Evolutionary conservation across 2,888 invertebrate genomes (phyloP), one percentile per base, ranked within the genome.

Genomic region (Microdon myrmicae): DNA sequence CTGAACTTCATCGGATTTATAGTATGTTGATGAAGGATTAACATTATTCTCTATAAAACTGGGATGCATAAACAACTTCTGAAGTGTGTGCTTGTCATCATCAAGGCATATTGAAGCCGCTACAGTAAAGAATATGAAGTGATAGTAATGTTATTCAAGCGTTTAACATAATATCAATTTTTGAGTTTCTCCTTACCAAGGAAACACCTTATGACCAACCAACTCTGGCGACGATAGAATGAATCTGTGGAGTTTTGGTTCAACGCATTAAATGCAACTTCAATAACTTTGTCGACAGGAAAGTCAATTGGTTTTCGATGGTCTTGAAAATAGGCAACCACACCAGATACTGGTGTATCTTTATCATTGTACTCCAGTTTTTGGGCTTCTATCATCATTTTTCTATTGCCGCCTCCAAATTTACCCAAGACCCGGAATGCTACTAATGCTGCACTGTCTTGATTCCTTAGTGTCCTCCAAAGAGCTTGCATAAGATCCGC

Each of bases 381-480:
- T 77, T 99, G 98, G 0, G 97, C 96, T 78, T 97, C 97, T 47
- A 93, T 90, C 88, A 99, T 91, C 95, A 98, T 96, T 81, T 96
- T 97, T 3, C 98, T 83, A 77, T 98, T 99, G 1, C 96, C 96
- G 7, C 98, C 98, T 1, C 99, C 99, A 78, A 99, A 96, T 82
- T 99, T 99, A 0, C 98, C 98, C 3, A 99, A 85, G n/a, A 99
- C 96, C 69, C 97, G 83, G 73, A 92, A 94, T 0, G 95, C 94
- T 8, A 94, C 93, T 71, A 92, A 87, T 0, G 94, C 92, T 2
- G 93, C 91, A 74, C 86, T 88, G 75, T 94, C 96, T 53, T 94
- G 93, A 78, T 94, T 96, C 44, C 94, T 84, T 23, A 98, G 79
- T 0, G 95, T 96, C 69, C 92, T 84, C 97, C 97, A 98, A 1